Evolutionary conservation across 2,888 invertebrate species (phyloP).

Genomic region (Serripes groenlandicus): DNA sequence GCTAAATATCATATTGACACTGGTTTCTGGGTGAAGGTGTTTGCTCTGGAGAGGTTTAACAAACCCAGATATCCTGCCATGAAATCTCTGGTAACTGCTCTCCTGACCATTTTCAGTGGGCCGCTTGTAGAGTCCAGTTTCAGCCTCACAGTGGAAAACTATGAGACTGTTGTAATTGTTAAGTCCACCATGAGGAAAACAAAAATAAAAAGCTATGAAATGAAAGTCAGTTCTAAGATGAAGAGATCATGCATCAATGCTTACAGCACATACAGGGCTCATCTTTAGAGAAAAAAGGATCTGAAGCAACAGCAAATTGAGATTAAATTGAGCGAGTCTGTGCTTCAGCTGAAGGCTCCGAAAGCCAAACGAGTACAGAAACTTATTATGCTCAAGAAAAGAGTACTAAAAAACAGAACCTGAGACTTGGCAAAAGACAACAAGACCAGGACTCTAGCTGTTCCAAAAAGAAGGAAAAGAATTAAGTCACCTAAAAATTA

Average conservation of each 20-base stretch:
- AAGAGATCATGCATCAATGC: slow-evolving; percentile 28
- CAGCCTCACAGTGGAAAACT: slow-evolving; percentile 25
- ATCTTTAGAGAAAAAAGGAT: slow-evolving; percentile 20
- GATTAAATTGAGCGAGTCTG: not conserved
- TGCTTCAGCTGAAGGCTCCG: slow-evolving; percentile 12
- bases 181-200: slow-evolving; percentile 23
- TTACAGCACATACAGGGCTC: slow-evolving; percentile 1
- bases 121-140: slow-evolving; percentile 26
- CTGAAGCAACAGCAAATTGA: slow-evolving; percentile 12
- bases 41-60: slow-evolving; percentile 18
- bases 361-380: slow-evolving; percentile 8
- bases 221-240: slow-evolving; percentile 8
- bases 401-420: not conserved
- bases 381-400: slow-evolving; percentile 11
- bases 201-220: slow-evolving; percentile 18
- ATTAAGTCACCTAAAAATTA: not conserved
- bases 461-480: slow-evolving; percentile 6
- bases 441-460: not conserved
- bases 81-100: slow-evolving; percentile 8
- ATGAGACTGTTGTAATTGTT: slow-evolving; percentile 26
- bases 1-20: too few relatives aligned
- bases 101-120: slow-evolving; percentile 42
- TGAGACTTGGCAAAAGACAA: slow-evolving; percentile 17
- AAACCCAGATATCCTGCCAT: slow-evolving; percentile 23
- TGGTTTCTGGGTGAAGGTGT: slow-evolving; percentile 25